Conservation (phyloP, 2,113 vertebrate species). For the Pollachius pollachius region DNA sequence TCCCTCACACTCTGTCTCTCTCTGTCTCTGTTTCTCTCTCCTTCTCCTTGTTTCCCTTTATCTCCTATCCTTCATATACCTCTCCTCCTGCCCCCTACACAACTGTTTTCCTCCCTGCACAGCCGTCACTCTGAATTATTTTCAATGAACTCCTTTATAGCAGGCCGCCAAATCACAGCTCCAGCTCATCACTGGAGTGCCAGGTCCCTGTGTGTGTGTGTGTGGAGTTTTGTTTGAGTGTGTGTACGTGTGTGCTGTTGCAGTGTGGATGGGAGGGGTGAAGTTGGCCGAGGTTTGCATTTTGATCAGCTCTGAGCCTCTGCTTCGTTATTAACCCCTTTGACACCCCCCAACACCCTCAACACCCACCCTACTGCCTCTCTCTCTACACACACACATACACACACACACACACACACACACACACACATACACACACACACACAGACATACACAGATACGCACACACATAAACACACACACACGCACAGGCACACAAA, state of each 20-base stretch:
- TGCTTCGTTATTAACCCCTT: constrained; percentile 89
- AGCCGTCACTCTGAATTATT: constrained; percentile 96
- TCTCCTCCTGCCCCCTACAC: constrained; percentile 10
- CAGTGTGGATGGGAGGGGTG: background rate
- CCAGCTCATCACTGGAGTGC: constrained; percentile 87
- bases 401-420: constrained; percentile 38
- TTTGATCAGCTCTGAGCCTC: constrained; percentile 83
- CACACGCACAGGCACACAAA: background rate
- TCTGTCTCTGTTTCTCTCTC: too few species aligned
- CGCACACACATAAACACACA: background rate
- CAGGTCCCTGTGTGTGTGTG: constrained; percentile 48
- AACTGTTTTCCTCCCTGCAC: constrained; percentile 73
- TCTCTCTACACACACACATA: constrained; percentile 15
- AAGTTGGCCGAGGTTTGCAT: constrained; percentile 82
- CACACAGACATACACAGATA: constrained; percentile 2
- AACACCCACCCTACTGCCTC: background rate
- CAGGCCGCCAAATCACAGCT: constrained; percentile 87
- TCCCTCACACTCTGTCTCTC: too few species aligned
- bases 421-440: background rate
- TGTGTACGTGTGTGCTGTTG: background rate
- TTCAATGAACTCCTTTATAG: constrained; percentile 92
- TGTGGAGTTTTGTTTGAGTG: background rate
- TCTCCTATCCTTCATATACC: constrained; percentile 2
- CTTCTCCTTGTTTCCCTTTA: constrained; percentile 1
- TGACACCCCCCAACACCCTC: constrained; percentile 60